Evolutionary conservation across 2,888 invertebrate species (phyloP).

Genomic region (Agrotis exclamationis): DNA sequence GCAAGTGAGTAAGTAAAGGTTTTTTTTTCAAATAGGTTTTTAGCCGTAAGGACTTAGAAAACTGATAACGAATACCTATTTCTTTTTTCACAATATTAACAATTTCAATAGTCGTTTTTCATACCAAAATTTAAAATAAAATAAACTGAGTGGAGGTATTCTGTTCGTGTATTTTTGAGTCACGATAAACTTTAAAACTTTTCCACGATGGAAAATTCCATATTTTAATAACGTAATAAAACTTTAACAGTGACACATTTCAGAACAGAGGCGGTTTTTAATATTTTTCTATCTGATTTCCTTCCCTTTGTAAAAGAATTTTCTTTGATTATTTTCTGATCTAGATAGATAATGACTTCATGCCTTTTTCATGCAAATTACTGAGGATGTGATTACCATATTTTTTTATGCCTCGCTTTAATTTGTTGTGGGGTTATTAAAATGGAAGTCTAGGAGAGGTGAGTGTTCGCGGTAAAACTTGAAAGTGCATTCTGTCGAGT

Average conservation of each 20-base stretch:
- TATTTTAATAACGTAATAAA: not conserved
- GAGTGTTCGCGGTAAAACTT: not conserved
- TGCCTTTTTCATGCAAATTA: constrained; percentile 53
- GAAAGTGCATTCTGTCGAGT: not conserved
- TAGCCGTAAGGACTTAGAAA: too few species aligned
- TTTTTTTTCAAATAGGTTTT: too few species aligned
- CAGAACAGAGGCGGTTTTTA: constrained; percentile 3
- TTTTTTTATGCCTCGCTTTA: constrained; percentile 39
- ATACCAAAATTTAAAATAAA: too few species aligned
- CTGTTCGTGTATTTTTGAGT: not conserved
- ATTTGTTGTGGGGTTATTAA: constrained; percentile 30
- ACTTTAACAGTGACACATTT: constrained; percentile 17
- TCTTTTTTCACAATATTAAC: not conserved
- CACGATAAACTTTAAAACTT: not conserved
- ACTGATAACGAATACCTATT: not conserved
- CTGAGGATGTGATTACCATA: constrained; percentile 39
- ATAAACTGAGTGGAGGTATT: too few species aligned
- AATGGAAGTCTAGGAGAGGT: not conserved
- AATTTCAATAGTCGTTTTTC: not conserved
- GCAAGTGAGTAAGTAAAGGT: too few species aligned
- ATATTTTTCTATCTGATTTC: constrained; percentile 27
- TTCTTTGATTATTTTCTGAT: constrained; percentile 55
- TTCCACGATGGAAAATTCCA: not conserved
- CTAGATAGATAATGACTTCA: constrained; percentile 37
- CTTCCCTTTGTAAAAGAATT: constrained; percentile 32